Evolutionary conservation across 2,797 vertebrate genomes (phyloP).

Genomic region (Rallus crepitans): DNA sequence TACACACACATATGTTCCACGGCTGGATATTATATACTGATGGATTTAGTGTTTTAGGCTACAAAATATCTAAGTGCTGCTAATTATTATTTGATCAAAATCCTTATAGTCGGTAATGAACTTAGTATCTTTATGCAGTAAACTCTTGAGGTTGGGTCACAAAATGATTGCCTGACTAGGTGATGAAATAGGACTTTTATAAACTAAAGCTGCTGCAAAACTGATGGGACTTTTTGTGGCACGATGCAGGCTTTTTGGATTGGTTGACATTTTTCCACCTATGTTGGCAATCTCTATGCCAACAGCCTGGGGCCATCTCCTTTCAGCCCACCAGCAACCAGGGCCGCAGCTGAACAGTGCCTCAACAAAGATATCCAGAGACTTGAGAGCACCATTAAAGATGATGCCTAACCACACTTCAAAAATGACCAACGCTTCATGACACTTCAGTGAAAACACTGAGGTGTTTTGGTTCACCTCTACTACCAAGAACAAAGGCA

Average conservation of each 20-base stretch:
- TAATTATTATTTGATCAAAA: conserved; percentile 62
- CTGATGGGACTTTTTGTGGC: background rate
- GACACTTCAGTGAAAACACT: background rate
- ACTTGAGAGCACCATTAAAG: rapidly evolving
- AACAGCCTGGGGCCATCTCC: background rate
- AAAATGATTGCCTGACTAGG: background rate
- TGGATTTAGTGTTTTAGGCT: conserved; percentile 33
- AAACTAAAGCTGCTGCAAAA: background rate
- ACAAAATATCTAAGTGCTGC: conserved; percentile 34
- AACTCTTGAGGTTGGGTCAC: conserved; percentile 29
- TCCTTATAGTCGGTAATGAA: conserved; percentile 29
- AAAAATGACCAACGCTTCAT: background rate
- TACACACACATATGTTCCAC: conserved; percentile 87
- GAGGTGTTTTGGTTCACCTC: background rate
- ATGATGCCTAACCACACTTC: rapidly evolving
- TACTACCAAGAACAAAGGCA: background rate
- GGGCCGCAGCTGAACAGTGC: rapidly evolving
- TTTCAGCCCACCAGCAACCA: background rate
- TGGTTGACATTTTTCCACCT: background rate
- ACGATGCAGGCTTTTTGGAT: background rate
- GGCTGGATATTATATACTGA: conserved; percentile 78
- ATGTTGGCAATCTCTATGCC: background rate
- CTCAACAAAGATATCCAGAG: background rate
- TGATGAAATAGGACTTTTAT: background rate
- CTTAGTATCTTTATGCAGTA: background rate